phyloP scores from a whole-genome alignment of 2,113 vertebrate species.

The Ptilorrhoa leucosticta region DNA sequence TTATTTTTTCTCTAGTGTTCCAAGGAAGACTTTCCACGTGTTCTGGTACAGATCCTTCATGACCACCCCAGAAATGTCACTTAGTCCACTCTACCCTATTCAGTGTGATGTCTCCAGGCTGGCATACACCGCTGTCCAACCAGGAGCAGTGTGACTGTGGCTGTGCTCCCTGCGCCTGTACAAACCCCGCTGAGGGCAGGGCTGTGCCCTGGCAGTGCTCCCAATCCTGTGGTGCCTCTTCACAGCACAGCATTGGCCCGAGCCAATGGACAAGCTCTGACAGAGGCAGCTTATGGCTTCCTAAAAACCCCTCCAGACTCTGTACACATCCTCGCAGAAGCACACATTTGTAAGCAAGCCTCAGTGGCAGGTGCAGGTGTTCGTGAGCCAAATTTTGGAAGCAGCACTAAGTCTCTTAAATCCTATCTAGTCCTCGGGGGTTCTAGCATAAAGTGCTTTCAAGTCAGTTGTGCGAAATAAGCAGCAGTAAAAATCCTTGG shows the following conservation, averaged over 20 bases:
- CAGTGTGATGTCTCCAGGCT: neutral
- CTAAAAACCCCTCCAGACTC: neutral
- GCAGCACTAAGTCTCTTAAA: neutral
- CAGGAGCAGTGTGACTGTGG: neutral
- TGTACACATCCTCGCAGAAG: neutral
- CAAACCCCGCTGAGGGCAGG: neutral
- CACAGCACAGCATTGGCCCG: neutral
- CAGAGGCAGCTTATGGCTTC: neutral
- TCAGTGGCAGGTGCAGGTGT: neutral
- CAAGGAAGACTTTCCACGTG: neutral
- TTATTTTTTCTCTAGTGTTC: neutral
- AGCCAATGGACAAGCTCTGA: neutral
- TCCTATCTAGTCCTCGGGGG: neutral
- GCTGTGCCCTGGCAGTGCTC: neutral
- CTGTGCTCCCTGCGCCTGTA: neutral
- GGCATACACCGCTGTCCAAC: fast-evolving
- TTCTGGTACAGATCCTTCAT: neutral
- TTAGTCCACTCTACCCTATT: neutral
- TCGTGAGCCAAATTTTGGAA: neutral
- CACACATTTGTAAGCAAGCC: neutral
- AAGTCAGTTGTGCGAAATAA: neutral
- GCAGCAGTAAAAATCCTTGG: neutral
- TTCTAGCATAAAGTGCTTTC: neutral
- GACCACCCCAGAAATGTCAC: neutral
- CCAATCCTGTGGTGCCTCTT: neutral